Base-by-base conservation (phyloP, 35 echinoderm and acorn worm species). In the Ophioderma brevispina region DNA sequence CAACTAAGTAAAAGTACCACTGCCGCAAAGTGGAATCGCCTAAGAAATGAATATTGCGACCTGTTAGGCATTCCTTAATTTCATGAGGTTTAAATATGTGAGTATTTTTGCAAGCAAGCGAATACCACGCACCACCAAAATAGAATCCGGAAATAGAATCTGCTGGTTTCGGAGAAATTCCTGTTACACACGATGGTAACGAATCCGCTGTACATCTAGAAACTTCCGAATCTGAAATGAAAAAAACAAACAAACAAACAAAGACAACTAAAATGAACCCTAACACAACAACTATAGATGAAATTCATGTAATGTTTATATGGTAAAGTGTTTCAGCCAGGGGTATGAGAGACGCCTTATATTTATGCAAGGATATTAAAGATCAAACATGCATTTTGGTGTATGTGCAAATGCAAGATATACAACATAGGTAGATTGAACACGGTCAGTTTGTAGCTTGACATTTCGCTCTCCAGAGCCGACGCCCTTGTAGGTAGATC, bases 1-100 rank as follows among this genome's bases (percentile, higher is more conserved):
- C 18, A 14, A 46, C 31, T 19, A 89, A 78, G 25, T 81, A 89
- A n/a, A 80, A 38, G 25, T 64, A 81, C 87, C 87, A 89, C 43
- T 89, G 87, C 4, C 87, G 78, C 37, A 89, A 36, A 1, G 87
- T 81, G 46, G 87, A 89, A 39, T 89, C 87, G 1, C 87, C 87
- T 17, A 38, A 89, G 37, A 89, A 89, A 25, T 59, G 38, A 0
- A 89, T 36, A 13, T 59, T 33, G 15, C 43, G 78, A 35, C 64
- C 37, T 13, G 36, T 32, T 11, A 89, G 55, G 37, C 87, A 89
- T 13, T 21, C 38, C 31, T 39, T 32, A 17, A 77, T 42, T 32
- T 28, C 37, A 13, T 36, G 32, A 0, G n/a, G 56, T 0, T 21
- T 21, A 15, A 64, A 56, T 25, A 13, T 25, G 8, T 80, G 0